Percentiles rank a stretch among this genome's conserved stretches.
Evolutionary conservation across 2,797 vertebrate genomes (phyloP).

Genomic region (Gallinago solitaria): DNA sequence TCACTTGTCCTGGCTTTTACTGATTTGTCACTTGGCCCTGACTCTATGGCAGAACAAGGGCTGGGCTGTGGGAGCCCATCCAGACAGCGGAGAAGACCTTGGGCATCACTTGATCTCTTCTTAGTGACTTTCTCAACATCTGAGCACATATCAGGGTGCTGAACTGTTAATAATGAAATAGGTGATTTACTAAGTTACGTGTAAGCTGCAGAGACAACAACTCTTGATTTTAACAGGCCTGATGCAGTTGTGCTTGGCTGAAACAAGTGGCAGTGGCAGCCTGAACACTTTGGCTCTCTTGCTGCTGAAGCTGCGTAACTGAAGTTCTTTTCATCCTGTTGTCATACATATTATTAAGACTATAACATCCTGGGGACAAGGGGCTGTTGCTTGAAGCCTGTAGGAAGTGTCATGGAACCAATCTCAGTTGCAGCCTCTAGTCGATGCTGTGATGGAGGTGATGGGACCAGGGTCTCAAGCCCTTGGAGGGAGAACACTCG

Average conservation of each 20-base stretch:
- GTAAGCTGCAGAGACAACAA: not conserved
- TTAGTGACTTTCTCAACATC: not conserved
- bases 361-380: too few species aligned
- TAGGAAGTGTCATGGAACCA: not conserved
- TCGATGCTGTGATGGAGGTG: fast-evolving
- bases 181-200: not conserved
- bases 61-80: not conserved
- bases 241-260: not conserved
- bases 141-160: too few species aligned
- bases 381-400: not conserved
- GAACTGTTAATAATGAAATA: not conserved
- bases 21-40: not conserved
- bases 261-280: not conserved
- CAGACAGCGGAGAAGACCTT: not conserved
- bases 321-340: not conserved
- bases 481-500: not conserved
- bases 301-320: not conserved
- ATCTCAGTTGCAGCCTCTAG: too few species aligned
- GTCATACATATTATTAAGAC: too few species aligned
- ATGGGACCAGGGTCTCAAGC: not conserved
- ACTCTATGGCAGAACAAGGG: not conserved
- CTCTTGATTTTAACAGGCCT: not conserved
- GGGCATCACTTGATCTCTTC: not conserved
- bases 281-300: not conserved
- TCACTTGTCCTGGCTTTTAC: not conserved